Conservation (phyloP, 2,113 vertebrate genomes). For the Ornithorhynchus anatinus region DNA sequence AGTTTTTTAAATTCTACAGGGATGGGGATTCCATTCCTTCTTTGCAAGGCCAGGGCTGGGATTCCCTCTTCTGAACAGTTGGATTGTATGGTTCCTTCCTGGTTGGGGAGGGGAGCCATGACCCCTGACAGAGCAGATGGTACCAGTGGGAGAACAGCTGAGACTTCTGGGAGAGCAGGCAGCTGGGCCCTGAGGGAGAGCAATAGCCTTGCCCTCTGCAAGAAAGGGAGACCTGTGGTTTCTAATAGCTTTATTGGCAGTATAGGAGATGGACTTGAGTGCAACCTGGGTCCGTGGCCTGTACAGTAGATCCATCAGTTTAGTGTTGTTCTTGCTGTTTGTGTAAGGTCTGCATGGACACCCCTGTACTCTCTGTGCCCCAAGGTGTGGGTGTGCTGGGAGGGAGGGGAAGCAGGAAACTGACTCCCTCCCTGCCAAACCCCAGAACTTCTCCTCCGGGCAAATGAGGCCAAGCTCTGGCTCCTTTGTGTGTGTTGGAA, state of each 20-base stretch:
- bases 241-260: constrained; percentile 45
- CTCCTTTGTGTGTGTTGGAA: no score
- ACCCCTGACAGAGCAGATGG: no score
- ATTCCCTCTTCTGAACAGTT: no score
- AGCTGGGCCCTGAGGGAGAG: no score
- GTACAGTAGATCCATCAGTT: background rate
- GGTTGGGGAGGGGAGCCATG: no score
- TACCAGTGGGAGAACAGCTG: no score
- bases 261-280: background rate
- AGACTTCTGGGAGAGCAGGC: no score
- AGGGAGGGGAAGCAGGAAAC: background rate
- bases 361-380: background rate
- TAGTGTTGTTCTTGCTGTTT: accelerated
- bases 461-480: no score
- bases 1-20: no score
- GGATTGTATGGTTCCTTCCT: no score
- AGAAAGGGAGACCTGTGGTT: background rate
- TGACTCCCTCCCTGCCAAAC: background rate
- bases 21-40: no score
- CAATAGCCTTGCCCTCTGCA: background rate
- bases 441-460: background rate
- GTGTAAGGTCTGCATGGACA: background rate
- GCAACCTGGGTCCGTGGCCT: background rate
- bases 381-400: background rate
- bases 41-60: no score